Evolutionary conservation across 1,140 invertebrate genomes (phyloP).

Genomic region (Coptotermes formosanus): DNA sequence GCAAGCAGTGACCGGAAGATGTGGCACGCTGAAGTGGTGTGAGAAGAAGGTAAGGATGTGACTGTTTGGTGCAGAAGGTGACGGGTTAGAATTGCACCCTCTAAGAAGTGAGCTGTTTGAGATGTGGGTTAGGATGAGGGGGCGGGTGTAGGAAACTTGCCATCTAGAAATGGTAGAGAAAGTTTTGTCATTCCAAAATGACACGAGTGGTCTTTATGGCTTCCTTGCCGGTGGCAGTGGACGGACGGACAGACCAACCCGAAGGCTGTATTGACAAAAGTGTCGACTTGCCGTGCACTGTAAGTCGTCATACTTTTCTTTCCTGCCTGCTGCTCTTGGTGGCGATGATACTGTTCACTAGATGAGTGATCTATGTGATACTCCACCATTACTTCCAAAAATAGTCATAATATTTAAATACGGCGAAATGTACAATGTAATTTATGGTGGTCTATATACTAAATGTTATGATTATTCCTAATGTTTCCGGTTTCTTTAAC

Average conservation of each 20-base stretch:
- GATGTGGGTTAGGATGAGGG: background rate
- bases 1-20: conserved; percentile 28
- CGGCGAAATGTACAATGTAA: no score
- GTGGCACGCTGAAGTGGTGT: background rate
- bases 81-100: background rate
- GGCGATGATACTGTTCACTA: background rate
- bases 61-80: background rate
- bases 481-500: no score
- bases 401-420: background rate
- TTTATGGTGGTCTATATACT: no score
- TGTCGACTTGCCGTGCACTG: background rate
- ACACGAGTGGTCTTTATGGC: conserved; percentile 36
- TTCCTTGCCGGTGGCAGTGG: conserved; percentile 11
- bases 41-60: background rate
- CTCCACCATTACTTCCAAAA: background rate
- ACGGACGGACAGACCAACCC: background rate
- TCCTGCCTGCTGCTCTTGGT: background rate
- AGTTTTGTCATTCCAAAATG: conserved; percentile 36
- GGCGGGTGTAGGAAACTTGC: background rate
- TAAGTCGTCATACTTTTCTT: conserved; percentile 3
- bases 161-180: conserved; percentile 27
- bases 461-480: no score
- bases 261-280: conserved; percentile 35
- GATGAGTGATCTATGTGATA: background rate
- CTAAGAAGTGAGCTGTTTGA: conserved; percentile 16